Evolutionary conservation across 2,113 vertebrate species (phyloP).

Genomic region (Thamnophis sirtalis): DNA sequence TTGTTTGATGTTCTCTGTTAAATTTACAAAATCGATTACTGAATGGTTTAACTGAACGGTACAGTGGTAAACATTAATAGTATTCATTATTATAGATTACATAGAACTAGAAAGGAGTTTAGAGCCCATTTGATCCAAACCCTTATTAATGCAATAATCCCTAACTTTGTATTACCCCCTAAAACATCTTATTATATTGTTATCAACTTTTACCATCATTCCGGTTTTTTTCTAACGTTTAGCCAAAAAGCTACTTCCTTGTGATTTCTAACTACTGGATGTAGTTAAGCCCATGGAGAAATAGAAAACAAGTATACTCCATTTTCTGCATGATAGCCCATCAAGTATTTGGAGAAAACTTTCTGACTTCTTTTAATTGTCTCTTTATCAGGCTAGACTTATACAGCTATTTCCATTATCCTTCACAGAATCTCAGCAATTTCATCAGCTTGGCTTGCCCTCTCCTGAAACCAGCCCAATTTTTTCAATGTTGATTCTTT

Average conservation of each 20-base stretch:
- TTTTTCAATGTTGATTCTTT: not conserved
- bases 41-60: constrained; percentile 50
- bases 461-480: not conserved
- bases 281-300: not conserved
- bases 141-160: not conserved
- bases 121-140: not conserved
- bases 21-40: constrained; percentile 54
- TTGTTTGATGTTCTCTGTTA: constrained; percentile 35
- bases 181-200: not conserved
- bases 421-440: not conserved
- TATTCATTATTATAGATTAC: constrained; percentile 17
- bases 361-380: not conserved
- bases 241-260: not conserved
- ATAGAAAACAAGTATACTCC: not conserved
- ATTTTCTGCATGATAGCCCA: not conserved
- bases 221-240: not conserved
- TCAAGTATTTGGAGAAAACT: not conserved
- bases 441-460: not conserved
- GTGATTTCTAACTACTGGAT: not conserved
- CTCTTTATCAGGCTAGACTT: not conserved
- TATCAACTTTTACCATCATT: not conserved
- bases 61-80: constrained; percentile 25
- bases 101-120: not conserved
- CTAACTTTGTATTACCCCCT: not conserved
- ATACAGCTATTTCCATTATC: not conserved